A percentile compares a stretch with the other conserved stretches of the same genome.
These are phyloP conservation scores for Phymastichus coffea DNA, from an alignment of 1,140 invertebrate species.

Conservation along the genomic window DNA sequence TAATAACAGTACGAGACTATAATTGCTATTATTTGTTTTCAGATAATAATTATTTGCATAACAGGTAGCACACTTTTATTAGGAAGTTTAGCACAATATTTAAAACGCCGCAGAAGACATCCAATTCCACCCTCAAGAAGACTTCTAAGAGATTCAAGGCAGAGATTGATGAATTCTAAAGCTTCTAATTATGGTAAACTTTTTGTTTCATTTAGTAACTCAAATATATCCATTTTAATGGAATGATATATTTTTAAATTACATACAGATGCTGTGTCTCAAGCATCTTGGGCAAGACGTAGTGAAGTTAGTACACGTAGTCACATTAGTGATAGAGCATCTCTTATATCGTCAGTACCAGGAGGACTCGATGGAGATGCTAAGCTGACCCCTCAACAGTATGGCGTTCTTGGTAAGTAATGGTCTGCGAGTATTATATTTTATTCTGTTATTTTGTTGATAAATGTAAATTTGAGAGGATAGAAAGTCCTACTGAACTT, in stretches of 20 bases:
- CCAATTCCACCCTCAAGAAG: conserved; percentile 42
- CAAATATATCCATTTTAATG: neutral
- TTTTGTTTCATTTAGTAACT: neutral
- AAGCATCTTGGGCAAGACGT: conserved; percentile 53
- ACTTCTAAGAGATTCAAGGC: conserved; percentile 43
- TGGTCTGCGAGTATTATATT: no score
- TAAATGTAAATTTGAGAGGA: no score
- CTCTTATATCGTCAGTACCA: conserved; percentile 51
- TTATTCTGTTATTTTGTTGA: no score
- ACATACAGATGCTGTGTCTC: conserved; percentile 47
- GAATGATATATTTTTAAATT: neutral
- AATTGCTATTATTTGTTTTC: conserved; percentile 26
- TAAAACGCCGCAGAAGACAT: conserved; percentile 50
- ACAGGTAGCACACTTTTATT: conserved; percentile 48
- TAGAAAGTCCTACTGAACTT: no score
- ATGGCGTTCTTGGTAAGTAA: conserved; percentile 55
- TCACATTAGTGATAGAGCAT: conserved; percentile 52
- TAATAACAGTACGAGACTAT: no score
- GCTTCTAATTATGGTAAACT: conserved; percentile 51
- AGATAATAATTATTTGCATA: conserved; percentile 53
- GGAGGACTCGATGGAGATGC: conserved; percentile 48
- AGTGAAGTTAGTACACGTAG: conserved; percentile 53
- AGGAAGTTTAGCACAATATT: conserved; percentile 52
- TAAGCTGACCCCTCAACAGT: conserved; percentile 54
- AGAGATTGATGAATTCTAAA: conserved; percentile 47